Evolutionary conservation across 2,888 invertebrate species (phyloP).

Genomic region (Heliconius ethilla): DNA sequence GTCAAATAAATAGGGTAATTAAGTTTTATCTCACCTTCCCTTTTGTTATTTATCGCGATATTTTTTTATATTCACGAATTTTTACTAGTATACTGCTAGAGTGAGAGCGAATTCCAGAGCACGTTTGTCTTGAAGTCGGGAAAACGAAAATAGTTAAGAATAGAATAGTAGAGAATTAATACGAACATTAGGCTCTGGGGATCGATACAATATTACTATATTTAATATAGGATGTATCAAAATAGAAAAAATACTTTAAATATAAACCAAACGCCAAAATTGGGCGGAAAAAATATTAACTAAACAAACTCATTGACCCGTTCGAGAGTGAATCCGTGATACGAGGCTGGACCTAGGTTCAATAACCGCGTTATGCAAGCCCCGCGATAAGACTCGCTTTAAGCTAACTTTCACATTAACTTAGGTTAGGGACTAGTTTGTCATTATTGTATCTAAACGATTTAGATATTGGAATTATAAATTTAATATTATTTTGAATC

Average conservation of each 20-base stretch:
- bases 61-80: neutral
- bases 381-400: slow-evolving; percentile 40
- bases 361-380: slow-evolving; percentile 51
- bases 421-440: slow-evolving; percentile 47
- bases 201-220: neutral
- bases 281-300: neutral
- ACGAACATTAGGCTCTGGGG: too few relatives aligned
- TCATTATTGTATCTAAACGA: slow-evolving; percentile 14
- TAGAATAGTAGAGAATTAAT: too few relatives aligned
- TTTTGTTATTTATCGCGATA: neutral
- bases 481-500: neutral
- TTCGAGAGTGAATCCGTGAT: slow-evolving; percentile 38
- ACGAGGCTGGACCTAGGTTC: slow-evolving; percentile 46
- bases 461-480: neutral
- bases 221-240: neutral
- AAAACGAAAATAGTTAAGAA: neutral
- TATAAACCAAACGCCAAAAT: neutral
- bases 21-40: too few relatives aligned
- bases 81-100: neutral
- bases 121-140: neutral
- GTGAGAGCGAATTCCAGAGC: too few relatives aligned
- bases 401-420: slow-evolving; percentile 45
- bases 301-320: slow-evolving; percentile 8
- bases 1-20: too few relatives aligned
- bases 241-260: neutral